Evolutionary conservation across 2,113 vertebrate genomes (phyloP), one percentile per base, ranked within the genome.

Genomic region (Rhinolophus ferrumequinum): DNA sequence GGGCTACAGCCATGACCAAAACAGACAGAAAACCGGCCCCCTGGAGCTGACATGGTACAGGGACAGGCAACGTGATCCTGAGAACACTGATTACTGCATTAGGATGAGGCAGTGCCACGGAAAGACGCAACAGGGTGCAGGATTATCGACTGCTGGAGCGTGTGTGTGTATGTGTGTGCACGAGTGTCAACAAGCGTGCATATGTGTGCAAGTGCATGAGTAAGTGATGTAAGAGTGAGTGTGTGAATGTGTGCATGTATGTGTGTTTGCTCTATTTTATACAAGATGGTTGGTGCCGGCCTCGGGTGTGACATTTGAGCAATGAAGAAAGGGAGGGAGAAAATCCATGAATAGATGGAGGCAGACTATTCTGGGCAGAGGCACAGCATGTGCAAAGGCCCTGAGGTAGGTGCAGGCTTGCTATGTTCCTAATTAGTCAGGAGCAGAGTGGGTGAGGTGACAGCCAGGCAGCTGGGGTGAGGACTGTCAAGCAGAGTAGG

Each of bases 41-140:
- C 0, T 0, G 7, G 38, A 26, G 30, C 81, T 11, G 21, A 62
- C 5, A 0, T 2, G 1, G 0, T 0, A n/a, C 41, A 4, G 62
- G 50, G 10, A 12, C 33, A 11, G 94, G 15, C 5, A 0, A 0
- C 3, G 0, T 5, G 69, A 11, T 5, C 3, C 2, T 10, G 54
- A 62, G 26, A 30, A 30, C 21, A 15, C 3, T 0, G 35, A 15
- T 2, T 1, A 0, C 30, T 6, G 0, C 11, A 1, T 7, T 14
- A 22, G 30, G 35, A 24, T 0, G 1, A 18, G 84, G 64, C 8
- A 1, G 79, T 6, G 52, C 73, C 0, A 0, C 0, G 41, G 50
- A 0, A 28, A 54, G 26, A 22, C 6, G 9, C 58, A 24, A 4
- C 67, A 38, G 22, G 41, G 18, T 11, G 77, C 28, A 3, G 41